phyloP scores from a whole-genome alignment of 2,113 vertebrate species.

The Dermatemys mawii region DNA sequence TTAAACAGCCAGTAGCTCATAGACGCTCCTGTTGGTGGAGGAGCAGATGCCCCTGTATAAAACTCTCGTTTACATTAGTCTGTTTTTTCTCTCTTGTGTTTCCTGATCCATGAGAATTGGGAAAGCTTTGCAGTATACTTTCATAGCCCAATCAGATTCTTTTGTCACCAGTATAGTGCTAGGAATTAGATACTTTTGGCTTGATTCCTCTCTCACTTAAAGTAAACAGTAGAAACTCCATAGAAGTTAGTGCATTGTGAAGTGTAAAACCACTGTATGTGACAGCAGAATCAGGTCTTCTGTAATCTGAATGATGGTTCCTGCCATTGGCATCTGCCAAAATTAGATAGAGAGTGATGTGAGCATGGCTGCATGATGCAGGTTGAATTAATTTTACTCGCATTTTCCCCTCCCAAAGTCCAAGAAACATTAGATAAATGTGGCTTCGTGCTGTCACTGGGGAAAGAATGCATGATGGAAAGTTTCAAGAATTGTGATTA shows the following conservation, averaged over 20 bases:
- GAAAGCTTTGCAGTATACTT: neutral
- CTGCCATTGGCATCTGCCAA: neutral
- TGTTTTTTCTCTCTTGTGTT: neutral
- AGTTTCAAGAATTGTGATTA: neutral
- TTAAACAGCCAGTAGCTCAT: neutral
- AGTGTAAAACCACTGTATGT: rapidly evolving
- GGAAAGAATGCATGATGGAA: neutral
- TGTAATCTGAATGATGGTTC: neutral
- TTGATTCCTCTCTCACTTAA: neutral
- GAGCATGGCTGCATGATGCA: neutral
- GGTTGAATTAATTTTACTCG: neutral
- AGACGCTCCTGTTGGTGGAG: neutral
- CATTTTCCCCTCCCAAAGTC: neutral
- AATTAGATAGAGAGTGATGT: neutral
- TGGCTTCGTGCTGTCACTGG: neutral
- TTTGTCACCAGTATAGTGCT: neutral
- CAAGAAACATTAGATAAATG: neutral
- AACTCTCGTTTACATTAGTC: neutral
- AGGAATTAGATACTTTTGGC: neutral
- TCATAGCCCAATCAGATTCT: neutral
- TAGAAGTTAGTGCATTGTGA: neutral
- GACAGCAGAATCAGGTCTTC: neutral
- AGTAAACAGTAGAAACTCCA: neutral
- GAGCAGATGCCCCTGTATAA: neutral
- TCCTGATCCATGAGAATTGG: neutral